A percentile compares a stretch with the other conserved stretches of the same genome.
phyloP scores from a whole-genome alignment of 2,113 vertebrate genomes.

The Brachyhypopomus gauderio region DNA sequence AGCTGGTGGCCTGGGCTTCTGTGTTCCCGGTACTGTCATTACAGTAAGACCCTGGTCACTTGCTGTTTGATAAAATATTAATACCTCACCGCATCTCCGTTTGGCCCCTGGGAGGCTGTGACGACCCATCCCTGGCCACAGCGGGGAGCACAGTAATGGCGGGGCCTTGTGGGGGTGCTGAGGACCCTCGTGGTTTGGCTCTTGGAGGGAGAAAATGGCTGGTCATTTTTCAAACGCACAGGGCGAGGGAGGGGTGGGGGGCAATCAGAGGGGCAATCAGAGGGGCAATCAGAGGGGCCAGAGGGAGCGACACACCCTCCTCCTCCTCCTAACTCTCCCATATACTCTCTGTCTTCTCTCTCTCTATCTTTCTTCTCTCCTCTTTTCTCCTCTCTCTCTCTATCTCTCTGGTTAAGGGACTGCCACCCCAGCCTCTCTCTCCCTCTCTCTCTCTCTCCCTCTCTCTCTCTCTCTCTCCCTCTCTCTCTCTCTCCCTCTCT shows the following conservation, averaged over 20 bases:
- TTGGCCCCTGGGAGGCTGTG: slow-evolving; percentile 45
- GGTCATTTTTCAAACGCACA: slow-evolving; percentile 57
- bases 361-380: too few relatives aligned
- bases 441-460: too few relatives aligned
- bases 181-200: slow-evolving; percentile 10
- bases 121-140: slow-evolving; percentile 47
- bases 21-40: slow-evolving; percentile 10
- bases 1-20: not conserved
- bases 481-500: too few relatives aligned
- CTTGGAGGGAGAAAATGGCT: slow-evolving; percentile 46
- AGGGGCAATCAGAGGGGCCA: slow-evolving; percentile 52
- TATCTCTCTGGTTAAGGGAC: not conserved
- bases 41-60: not conserved
- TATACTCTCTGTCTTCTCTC: not conserved
- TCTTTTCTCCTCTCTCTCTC: too few relatives aligned
- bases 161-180: slow-evolving; percentile 36
- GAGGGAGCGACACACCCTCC: slow-evolving; percentile 26
- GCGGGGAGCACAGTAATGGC: slow-evolving; percentile 45
- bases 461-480: too few relatives aligned
- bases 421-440: not conserved
- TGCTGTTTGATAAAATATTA: slow-evolving; percentile 80
- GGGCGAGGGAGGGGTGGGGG: slow-evolving; percentile 38
- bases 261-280: slow-evolving; percentile 53
- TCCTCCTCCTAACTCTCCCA: slow-evolving; percentile 21
- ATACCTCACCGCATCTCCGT: slow-evolving; percentile 71